Conservation (phyloP, 1,140 invertebrate species). For the Bombus terrestris region DNA sequence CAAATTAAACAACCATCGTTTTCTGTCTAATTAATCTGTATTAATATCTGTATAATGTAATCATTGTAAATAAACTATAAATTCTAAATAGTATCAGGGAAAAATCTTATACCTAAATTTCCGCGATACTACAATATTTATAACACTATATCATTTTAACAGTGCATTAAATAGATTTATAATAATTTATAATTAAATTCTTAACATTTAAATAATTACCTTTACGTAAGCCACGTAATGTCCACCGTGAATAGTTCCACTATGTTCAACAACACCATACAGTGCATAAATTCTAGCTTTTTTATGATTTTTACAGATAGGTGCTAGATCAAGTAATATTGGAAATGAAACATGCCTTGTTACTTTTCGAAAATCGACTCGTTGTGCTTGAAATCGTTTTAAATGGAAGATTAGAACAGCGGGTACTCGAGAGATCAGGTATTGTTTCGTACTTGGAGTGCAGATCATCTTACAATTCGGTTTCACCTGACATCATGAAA, state of each 20-base stretch:
- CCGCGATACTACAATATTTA: too few relatives aligned
- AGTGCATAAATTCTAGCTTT: slow-evolving; percentile 91
- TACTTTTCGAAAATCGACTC: slow-evolving; percentile 89
- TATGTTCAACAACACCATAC: slow-evolving; percentile 97
- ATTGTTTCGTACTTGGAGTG: slow-evolving; percentile 95
- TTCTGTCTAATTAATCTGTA: too few relatives aligned
- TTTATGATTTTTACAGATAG: slow-evolving; percentile 92
- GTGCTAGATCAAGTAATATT: slow-evolving; percentile 92
- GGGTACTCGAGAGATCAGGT: slow-evolving; percentile 95
- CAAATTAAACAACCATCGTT: too few relatives aligned
- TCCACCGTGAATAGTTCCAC: slow-evolving; percentile 93
- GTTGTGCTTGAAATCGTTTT: slow-evolving; percentile 92
- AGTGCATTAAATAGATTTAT: slow-evolving; percentile 12
- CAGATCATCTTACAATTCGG: slow-evolving; percentile 89
- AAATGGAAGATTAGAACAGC: slow-evolving; percentile 96
- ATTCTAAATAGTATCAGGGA: too few relatives aligned
- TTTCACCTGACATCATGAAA: slow-evolving; percentile 74
- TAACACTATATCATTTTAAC: background rate
- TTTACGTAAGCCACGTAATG: slow-evolving; percentile 98
- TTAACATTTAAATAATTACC: slow-evolving; percentile 78
- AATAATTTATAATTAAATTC: background rate
- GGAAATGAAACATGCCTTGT: slow-evolving; percentile 94
- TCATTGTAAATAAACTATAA: too few relatives aligned
- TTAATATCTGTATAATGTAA: too few relatives aligned
- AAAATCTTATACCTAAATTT: too few relatives aligned